These are phyloP conservation scores for Petroica traversi DNA, from an alignment of 2,113 vertebrate species.

Conservation along the genomic window DNA sequence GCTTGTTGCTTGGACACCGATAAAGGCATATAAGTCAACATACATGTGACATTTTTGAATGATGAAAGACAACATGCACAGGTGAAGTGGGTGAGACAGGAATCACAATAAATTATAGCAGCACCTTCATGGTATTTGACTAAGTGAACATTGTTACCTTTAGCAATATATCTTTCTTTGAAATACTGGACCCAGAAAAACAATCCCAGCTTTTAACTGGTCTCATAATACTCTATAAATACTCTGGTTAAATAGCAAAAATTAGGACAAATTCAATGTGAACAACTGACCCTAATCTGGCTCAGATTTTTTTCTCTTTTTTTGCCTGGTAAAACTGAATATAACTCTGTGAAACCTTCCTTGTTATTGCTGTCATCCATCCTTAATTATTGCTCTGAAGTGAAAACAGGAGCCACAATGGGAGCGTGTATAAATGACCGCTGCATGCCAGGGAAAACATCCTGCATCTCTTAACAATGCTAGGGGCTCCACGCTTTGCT, in stretches of 20 bases:
- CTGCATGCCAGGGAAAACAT: neutral
- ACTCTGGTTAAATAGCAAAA: neutral
- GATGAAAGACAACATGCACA: neutral
- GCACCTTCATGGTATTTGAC: fast-evolving
- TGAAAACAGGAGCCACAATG: neutral
- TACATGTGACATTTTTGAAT: neutral
- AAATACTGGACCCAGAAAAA: neutral
- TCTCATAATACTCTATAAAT: neutral
- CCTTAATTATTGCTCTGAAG: neutral
- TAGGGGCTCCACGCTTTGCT: neutral
- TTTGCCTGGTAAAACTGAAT: neutral
- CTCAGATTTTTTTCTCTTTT: neutral
- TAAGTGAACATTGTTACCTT: neutral
- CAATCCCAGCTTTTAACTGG: neutral
- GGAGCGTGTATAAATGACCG: fast-evolving
- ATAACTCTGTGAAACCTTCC: neutral
- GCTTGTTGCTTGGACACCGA: neutral
- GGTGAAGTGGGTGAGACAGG: neutral
- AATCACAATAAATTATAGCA: neutral
- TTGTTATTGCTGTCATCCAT: neutral
- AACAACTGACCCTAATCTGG: neutral
- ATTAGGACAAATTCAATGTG: neutral
- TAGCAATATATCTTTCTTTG: neutral
- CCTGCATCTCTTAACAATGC: neutral
- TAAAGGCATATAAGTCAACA: neutral